Evolutionary conservation across 2,797 vertebrate genomes (phyloP).

Genomic region (Sebastes umbrosus): DNA sequence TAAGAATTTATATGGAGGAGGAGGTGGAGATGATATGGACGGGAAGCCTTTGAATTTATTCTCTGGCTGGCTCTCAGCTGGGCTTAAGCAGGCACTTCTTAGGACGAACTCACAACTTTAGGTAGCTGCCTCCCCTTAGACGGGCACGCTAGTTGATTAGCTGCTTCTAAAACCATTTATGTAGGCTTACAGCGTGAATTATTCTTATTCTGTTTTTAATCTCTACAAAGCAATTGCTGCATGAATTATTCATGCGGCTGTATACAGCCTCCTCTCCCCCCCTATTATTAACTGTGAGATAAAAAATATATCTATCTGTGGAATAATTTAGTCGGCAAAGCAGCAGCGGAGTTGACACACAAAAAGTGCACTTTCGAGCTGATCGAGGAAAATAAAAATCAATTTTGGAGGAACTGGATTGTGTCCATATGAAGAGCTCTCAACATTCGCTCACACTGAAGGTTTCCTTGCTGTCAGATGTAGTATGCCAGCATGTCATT

Average conservation of each 20-base stretch:
- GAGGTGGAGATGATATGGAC: conserved; percentile 46
- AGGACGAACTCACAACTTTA: conserved; percentile 53
- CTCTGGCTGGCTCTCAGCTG: conserved; percentile 46
- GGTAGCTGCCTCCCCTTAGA: conserved; percentile 31
- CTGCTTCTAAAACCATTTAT: conserved; percentile 66
- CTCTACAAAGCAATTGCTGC: conserved; percentile 55
- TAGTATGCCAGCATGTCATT: neutral
- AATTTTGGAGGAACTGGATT: conserved; percentile 28
- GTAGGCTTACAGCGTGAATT: conserved; percentile 59
- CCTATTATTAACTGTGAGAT: conserved; percentile 57
- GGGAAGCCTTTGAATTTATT: conserved; percentile 65
- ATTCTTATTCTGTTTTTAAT: conserved; percentile 68
- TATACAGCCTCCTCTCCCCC: conserved; percentile 32
- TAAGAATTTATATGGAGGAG: conserved; percentile 48
- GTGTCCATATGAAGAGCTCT: conserved; percentile 23
- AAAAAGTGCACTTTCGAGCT: conserved; percentile 27
- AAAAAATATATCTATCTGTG: conserved; percentile 48
- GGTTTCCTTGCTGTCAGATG: conserved; percentile 5
- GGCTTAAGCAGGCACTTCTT: conserved; percentile 55
- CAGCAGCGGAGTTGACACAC: conserved; percentile 34
- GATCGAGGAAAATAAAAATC: conserved; percentile 47
- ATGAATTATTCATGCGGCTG: conserved; percentile 73
- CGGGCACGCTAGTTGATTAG: conserved; percentile 62
- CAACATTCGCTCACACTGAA: conserved; percentile 17
- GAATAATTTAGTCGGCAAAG: conserved; percentile 47